Evolutionary conservation across 2,888 invertebrate genomes (phyloP), one percentile per base, ranked within the genome.

Genomic region (Hydrotaea diabolus): DNA sequence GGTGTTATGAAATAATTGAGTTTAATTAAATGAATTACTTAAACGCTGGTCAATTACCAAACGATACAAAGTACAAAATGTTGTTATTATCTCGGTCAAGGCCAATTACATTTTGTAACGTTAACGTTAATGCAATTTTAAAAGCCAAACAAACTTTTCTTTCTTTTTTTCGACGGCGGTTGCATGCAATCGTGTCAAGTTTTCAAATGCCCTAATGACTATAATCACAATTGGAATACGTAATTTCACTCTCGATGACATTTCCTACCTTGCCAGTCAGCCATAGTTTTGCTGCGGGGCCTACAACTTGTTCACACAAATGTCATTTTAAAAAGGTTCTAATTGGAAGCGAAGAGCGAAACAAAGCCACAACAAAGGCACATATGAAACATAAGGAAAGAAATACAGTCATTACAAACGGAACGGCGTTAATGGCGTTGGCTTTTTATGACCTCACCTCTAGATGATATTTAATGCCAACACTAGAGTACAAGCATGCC

Each of bases 301-400:
- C 66, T n/a, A 5, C 13, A 49, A 55, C 23, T 39, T 83, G 72
- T 69, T 76, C 49, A 83, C 76, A 66, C 72, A 79, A 76, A 76
- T 77, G 73, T 64, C 46, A 39, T 13, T 77, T 76, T 66, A 83
- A 80, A 66, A 80, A 73, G 72, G 66, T 55, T 80, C 76, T 77
- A 83, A 80, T 73, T 73, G 53, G 36, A 46, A 74, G 43, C 26
- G 23, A 64, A 82, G 72, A 66, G 26, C 53, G 26, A 13, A 66
- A 11, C 2, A 69, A 39, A 17, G 72, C 43, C 64, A 66, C 17
- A 26, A 59, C 8, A 13, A 0, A 26, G 46, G 69, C 23, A 17
- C 21, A 31, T 36, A n/a, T n/a, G n/a, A n/a, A n/a, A n/a, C n/a
- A n/a, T n/a, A n/a, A n/a, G n/a, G n/a, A n/a, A n/a, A n/a, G 39